These are phyloP conservation scores for Nibea coibor DNA, from an alignment of 2,113 vertebrate species.

Conservation along the genomic window DNA sequence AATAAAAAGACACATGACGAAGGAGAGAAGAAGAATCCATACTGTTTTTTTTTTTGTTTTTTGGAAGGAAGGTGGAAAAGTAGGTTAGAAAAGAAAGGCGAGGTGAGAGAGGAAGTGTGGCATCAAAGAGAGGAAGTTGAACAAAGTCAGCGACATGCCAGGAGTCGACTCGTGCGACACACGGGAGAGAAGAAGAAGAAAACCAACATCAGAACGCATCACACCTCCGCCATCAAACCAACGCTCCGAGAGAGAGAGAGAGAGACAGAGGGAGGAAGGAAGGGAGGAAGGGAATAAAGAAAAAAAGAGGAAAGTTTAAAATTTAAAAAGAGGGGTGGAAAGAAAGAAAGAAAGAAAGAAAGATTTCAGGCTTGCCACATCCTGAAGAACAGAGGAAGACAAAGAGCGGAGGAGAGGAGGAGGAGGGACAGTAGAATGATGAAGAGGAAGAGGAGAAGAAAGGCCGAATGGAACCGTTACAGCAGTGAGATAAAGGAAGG, in stretches of 20 bases:
- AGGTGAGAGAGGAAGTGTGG: conserved; percentile 51
- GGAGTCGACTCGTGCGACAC: conserved; percentile 65
- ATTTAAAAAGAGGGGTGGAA: too few species aligned
- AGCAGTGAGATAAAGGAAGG: too few species aligned
- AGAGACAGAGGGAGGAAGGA: background rate
- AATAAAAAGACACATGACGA: conserved; percentile 30
- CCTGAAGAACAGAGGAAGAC: too few species aligned
- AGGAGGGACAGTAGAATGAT: too few species aligned
- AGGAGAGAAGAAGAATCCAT: conserved; percentile 46
- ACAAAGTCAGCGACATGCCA: conserved; percentile 65
- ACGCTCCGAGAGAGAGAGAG: background rate
- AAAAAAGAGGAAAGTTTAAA: background rate
- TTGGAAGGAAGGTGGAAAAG: conserved; percentile 48
- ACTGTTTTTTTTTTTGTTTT: conserved; percentile 28
- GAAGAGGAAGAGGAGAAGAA: too few species aligned
- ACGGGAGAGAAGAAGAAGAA: conserved; percentile 30
- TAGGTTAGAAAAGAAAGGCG: conserved; percentile 69
- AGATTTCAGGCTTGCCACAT: background rate
- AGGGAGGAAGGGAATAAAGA: background rate
- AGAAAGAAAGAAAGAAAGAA: background rate
- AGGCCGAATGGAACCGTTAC: too few species aligned
- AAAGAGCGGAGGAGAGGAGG: too few species aligned
- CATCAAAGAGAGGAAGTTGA: conserved; percentile 77
- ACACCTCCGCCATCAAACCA: conserved; percentile 7
- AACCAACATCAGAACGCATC: conserved; percentile 34